Base-by-base conservation (phyloP, 2,888 invertebrate genomes). In the Alcis repandata region DNA sequence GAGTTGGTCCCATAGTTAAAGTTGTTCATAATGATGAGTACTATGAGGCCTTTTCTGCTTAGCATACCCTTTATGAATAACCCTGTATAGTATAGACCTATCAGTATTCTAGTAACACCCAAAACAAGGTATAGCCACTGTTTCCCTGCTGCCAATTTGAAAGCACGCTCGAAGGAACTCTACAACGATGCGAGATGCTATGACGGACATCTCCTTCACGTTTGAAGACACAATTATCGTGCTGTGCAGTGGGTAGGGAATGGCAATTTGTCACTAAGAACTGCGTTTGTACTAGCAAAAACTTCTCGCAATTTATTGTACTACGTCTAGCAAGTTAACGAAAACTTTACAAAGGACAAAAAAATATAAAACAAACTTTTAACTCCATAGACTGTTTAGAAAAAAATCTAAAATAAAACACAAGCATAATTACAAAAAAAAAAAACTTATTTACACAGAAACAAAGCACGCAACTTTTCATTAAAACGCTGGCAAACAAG, bases 191-290 rank as follows among this genome's bases (percentile, higher is more conserved):
- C 17, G 9, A 9, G 41, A 41, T 19, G 57, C n/a, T n/a, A 45
- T 20, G 36, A 20, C 45, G 56, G 56, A 45, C 38, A 46, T 57
- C 57, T 33, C 57, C 36, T 57, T 57, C 15, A 57, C 57, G 57
- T 36, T 22, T 57, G 57, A 57, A n/a, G 20, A 46, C 36, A 46
- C 45, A 57, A 57, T 57, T 57, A 46, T 13, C 11, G n/a, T n/a
- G n/a, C n/a, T n/a, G n/a, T n/a, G n/a, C n/a, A n/a, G n/a, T n/a
- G n/a, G n/a, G n/a, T n/a, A n/a, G n/a, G n/a, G n/a, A n/a, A n/a
- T n/a, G n/a, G n/a, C n/a, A n/a, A n/a, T n/a, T n/a, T n/a, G n/a
- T n/a, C n/a, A n/a, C n/a, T n/a, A n/a, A n/a, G n/a, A n/a, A n/a
- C n/a, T n/a, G n/a, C n/a, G n/a, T n/a, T n/a, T n/a, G n/a, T n/a